phyloP scores from a whole-genome alignment of 2,113 vertebrate species.

The Spilogale gracilis region DNA sequence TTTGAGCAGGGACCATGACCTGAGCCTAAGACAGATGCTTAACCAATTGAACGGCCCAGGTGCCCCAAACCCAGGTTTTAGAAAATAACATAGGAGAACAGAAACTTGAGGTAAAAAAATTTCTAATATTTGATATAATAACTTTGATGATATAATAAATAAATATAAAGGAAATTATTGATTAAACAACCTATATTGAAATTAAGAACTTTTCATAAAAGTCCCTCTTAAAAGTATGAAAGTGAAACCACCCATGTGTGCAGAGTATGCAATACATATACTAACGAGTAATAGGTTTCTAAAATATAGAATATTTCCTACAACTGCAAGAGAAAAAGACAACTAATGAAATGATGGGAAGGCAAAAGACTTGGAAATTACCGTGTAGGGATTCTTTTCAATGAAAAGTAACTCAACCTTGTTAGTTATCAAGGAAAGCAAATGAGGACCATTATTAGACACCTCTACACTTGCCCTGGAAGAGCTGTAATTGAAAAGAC shows the following conservation, averaged over 20 bases:
- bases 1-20: too few relatives aligned
- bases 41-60: too few relatives aligned
- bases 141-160: background rate
- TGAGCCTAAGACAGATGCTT: too few relatives aligned
- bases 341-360: background rate
- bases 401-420: background rate
- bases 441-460: background rate
- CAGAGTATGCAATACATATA: background rate
- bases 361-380: background rate
- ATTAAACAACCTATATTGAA: background rate
- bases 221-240: background rate
- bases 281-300: background rate
- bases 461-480: background rate
- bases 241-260: background rate
- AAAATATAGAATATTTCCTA: background rate
- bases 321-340: background rate
- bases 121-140: background rate
- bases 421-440: background rate
- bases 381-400: background rate
- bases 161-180: conserved; percentile 37
- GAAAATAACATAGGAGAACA: conserved; percentile 16
- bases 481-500: background rate
- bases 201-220: background rate
- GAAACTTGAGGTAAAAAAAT: conserved; percentile 3
- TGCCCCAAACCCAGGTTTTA: background rate